Percentiles rank a stretch among this genome's conserved stretches.
Conservation (phyloP, 2,888 invertebrate species). For the Chalcis sispes region DNA sequence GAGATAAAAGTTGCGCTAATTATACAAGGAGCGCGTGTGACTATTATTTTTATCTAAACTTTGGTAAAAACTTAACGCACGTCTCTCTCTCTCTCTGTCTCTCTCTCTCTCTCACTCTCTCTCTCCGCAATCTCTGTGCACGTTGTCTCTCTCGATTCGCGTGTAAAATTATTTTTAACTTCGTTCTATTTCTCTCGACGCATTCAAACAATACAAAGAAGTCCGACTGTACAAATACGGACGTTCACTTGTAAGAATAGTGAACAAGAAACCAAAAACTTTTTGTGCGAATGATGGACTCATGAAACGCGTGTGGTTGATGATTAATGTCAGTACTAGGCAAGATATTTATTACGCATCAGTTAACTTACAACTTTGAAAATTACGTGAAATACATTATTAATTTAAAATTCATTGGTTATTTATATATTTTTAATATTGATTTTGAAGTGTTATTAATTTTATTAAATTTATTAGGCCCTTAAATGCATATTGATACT, state of each 20-base stretch:
- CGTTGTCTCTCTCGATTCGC: conserved; percentile 5
- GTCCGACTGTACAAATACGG: not conserved
- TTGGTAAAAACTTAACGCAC: conserved; percentile 60
- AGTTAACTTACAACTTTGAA: too few species aligned
- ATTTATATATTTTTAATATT: too few species aligned
- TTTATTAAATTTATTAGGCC: too few species aligned
- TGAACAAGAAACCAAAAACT: not conserved
- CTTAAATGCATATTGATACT: too few species aligned
- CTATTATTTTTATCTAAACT: conserved; percentile 62
- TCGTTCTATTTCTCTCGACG: not conserved
- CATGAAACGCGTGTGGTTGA: conserved; percentile 5
- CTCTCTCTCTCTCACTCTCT: conserved; percentile 6
- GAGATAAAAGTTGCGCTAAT: conserved; percentile 25
- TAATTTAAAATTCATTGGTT: too few species aligned
- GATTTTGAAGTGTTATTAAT: too few species aligned
- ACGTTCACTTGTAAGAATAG: not conserved
- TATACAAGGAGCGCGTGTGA: conserved; percentile 26
- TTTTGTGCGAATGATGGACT: conserved; percentile 3
- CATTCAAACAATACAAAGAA: not conserved
- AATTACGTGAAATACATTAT: too few species aligned
- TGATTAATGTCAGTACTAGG: conserved; percentile 8
- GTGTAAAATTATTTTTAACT: not conserved
- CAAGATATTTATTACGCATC: not conserved
- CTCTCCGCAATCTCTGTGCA: not conserved
- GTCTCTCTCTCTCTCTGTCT: conserved; percentile 30